Conservation (phyloP, 1,140 invertebrate genomes). For the Drosophila subpulchrella region DNA sequence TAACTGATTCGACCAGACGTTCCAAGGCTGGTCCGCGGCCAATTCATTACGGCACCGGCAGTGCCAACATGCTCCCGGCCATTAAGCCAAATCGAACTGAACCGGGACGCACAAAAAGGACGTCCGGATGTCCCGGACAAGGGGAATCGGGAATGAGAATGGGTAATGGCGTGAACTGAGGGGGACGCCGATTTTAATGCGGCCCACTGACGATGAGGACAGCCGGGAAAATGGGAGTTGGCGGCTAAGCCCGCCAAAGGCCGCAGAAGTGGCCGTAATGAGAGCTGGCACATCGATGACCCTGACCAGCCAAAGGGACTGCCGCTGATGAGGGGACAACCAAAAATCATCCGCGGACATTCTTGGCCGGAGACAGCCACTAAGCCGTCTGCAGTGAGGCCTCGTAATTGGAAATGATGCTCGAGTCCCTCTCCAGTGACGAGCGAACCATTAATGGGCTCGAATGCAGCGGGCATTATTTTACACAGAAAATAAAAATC, state of each 20-base stretch:
- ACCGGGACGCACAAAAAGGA: constrained; percentile 12
- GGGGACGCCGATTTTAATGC: constrained; percentile 61
- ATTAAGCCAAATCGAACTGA: constrained; percentile 33
- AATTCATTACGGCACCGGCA: constrained; percentile 39
- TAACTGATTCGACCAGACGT: constrained; percentile 11
- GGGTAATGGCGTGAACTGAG: constrained; percentile 32
- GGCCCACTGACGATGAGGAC: constrained; percentile 46
- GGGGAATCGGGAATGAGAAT: constrained; percentile 32
- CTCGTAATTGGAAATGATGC: constrained; percentile 75
- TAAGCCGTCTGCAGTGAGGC: constrained; percentile 34
- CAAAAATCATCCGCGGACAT: constrained; percentile 52
- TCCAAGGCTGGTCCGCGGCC: constrained; percentile 2
- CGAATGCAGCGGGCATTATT: constrained; percentile 23
- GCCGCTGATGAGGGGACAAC: constrained; percentile 20
- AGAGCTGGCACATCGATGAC: constrained; percentile 56
- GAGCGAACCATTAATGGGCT: constrained; percentile 60
- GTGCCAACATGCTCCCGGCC: constrained; percentile 41
- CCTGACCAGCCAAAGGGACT: constrained; percentile 36
- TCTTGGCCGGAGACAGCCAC: constrained; percentile 25
- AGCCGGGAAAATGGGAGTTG: constrained; percentile 58
- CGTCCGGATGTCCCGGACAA: background rate
- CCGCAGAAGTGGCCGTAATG: constrained; percentile 51
- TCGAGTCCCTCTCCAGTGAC: constrained; percentile 61
- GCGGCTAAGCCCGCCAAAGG: constrained; percentile 43
- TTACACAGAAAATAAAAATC: constrained; percentile 16